phyloP scores from a whole-genome alignment of 2,113 vertebrate species.

The Alces alces region DNA sequence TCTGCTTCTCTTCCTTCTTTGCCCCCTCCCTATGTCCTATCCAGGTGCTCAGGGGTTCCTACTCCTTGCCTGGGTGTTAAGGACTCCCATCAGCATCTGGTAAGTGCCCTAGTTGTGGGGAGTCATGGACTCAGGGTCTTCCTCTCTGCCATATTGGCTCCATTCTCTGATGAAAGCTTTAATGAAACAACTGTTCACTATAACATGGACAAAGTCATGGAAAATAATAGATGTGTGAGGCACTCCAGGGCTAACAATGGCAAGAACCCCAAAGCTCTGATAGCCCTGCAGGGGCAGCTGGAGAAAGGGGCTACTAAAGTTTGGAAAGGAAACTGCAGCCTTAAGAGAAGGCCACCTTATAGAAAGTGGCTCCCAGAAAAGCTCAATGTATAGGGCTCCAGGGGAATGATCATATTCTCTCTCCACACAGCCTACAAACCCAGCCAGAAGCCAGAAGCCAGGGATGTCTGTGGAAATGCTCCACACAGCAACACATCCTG shows the following conservation, averaged over 20 bases:
- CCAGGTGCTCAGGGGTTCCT: not conserved
- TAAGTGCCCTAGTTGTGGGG: not conserved
- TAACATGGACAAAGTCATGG: not conserved
- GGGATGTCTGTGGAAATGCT: too few relatives aligned
- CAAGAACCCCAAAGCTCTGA: not conserved
- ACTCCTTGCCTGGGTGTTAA: not conserved
- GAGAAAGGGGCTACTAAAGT: not conserved
- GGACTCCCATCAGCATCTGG: not conserved
- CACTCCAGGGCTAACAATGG: not conserved
- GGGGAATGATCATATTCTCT: not conserved
- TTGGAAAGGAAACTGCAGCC: not conserved
- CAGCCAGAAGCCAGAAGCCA: not conserved
- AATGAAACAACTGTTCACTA: not conserved
- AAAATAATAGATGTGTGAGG: not conserved
- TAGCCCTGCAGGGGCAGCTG: accelerated
- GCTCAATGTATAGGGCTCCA: accelerated
- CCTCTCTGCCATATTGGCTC: not conserved
- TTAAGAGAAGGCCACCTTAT: not conserved
- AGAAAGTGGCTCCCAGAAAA: not conserved
- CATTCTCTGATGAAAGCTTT: not conserved
- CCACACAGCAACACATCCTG: not conserved
- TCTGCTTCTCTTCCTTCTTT: not conserved
- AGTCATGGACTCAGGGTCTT: not conserved
- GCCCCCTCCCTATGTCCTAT: not conserved
- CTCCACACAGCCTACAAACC: not conserved